Base-by-base conservation (phyloP, 92 coral and sea anemone species). In the Muricea muricata region DNA sequence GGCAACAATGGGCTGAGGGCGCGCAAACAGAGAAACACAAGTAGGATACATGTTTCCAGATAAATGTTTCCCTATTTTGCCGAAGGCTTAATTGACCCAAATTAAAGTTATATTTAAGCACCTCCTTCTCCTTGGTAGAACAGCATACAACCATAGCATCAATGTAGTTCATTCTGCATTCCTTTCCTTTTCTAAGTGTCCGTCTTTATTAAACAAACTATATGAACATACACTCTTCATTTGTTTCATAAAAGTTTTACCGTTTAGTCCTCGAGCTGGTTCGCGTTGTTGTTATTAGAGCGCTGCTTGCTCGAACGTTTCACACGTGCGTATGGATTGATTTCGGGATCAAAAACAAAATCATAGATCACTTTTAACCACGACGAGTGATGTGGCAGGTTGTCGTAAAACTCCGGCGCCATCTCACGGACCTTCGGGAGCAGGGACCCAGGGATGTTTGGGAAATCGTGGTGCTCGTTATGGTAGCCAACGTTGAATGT, bases 401-500 rank as follows among this genome's bases (percentile, higher is more conserved):
- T 80, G 41, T 87, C 82, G 78, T 91, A 88, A 72, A 75, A 91
- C 47, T 91, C 94, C 12, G 92, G 83, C 15, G 94, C 94, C 0
- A 89, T 86, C 61, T 82, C 77, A 28, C 81, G 84, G 8, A 91
- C 90, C 78, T 75, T 45, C 11, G 94, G 94, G 14, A 91, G 88
- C 61, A 67, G 70, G 5, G 88, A 81, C 17, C 92, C 87, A 12
- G 94, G 94, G 56, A 91, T 89, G 66, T 84, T 81, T 10, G 94
- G 94, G 52, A 91, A 88, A 56, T 91, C 94, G 47, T 91, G 94
- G 15, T 91, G 94, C 81, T 91, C 94, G 73, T 91, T 91, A 65
- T 91, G 94, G 41, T 91, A 91, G 10, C 94, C 94, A 15, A 91
- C 90, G 23, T 91, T 91, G 84, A 91, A 91, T 17, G 92, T 85